Base-by-base conservation (phyloP, 2,113 vertebrate genomes). In the Microtus montanus region DNA sequence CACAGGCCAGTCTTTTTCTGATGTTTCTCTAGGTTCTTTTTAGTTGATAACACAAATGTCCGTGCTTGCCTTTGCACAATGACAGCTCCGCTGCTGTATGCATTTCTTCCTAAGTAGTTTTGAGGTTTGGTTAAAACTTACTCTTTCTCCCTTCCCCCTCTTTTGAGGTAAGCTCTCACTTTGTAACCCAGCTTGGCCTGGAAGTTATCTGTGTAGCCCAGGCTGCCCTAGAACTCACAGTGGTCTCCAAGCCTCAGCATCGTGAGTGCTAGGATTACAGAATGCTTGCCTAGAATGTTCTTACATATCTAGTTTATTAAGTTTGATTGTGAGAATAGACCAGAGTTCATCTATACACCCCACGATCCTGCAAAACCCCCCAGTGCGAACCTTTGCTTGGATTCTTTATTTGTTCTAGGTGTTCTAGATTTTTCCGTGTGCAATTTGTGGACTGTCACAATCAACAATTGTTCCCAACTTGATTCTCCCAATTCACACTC, bases 391-490 rank as follows among this genome's bases (percentile, higher is more conserved):
- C 63, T 75, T 90, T 58, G 10, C 77, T 30, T 64, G 19, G 80
- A 5, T 80, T n/a, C 11, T 41, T 6, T 52, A 54, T 24, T 88
- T 89, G n/a, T 78, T 52, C 33, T 75, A n/a, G 83, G 80, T 63
- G 91, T 61, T 92, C 30, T 49, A 63, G 61, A 91, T 86, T 89
- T 89, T 89, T 68, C 35, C 41, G 92, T 80, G 41, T 63, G 68
- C 20, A 26, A 30, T 41, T 63, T 70, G 4, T 7, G 52, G 78
- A 1, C 52, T 54, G 30, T 49, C 1, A 22, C 63, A 19, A 2
- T 77, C 17, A 86, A 44, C 28, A 89, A 28, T 44, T 85, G 11
- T 63, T 74, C 68, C 79, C 58, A 63, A 74, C 90, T 63, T 86
- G 49, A 3, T 85, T 77, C 15, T 89, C 8, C 87, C n/a, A 63